These are phyloP conservation scores for Drosophila ambigua DNA, from an alignment of 1,140 invertebrate genomes.

Conservation along the genomic window DNA sequence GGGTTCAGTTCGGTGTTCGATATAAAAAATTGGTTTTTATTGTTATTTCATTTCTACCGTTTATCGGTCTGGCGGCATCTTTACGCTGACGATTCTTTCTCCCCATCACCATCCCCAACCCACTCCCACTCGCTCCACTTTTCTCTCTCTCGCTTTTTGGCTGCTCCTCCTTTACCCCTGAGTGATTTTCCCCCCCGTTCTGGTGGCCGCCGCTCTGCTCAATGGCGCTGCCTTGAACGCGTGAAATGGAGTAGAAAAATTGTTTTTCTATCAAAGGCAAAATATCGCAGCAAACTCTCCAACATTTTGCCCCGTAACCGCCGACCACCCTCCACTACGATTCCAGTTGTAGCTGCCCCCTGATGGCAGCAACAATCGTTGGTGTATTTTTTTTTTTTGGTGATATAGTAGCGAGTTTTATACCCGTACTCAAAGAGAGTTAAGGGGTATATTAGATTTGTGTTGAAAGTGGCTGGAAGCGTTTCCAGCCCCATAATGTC, in stretches of 20 bases:
- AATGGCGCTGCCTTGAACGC: slow-evolving; percentile 70
- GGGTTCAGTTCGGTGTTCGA: slow-evolving; percentile 53
- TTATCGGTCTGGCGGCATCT: slow-evolving; percentile 76
- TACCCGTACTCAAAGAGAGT: too few relatives aligned
- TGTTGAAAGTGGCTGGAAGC: too few relatives aligned
- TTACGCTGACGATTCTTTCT: slow-evolving; percentile 63
- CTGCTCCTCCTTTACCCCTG: slow-evolving; percentile 16
- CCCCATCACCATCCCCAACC: not conserved
- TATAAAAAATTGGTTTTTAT: slow-evolving; percentile 76
- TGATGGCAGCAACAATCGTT: too few relatives aligned
- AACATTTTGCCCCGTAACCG: slow-evolving; percentile 18
- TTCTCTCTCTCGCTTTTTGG: not conserved
- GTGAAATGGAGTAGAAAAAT: slow-evolving; percentile 82
- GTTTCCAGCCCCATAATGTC: too few relatives aligned
- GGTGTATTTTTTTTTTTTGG: too few relatives aligned
- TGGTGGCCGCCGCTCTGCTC: slow-evolving; percentile 5
- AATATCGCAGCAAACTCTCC: slow-evolving; percentile 68
- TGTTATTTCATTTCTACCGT: slow-evolving; percentile 79
- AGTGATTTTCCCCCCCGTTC: slow-evolving; percentile 16
- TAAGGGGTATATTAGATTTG: too few relatives aligned
- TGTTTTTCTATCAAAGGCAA: slow-evolving; percentile 81
- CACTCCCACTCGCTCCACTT: not conserved
- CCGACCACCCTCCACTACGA: too few relatives aligned
- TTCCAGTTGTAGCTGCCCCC: too few relatives aligned
- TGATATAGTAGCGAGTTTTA: too few relatives aligned